Evolutionary conservation across 2,797 vertebrate species (phyloP), one percentile per base, ranked within the genome.

Genomic region (Lagocephalus sceleratus): DNA sequence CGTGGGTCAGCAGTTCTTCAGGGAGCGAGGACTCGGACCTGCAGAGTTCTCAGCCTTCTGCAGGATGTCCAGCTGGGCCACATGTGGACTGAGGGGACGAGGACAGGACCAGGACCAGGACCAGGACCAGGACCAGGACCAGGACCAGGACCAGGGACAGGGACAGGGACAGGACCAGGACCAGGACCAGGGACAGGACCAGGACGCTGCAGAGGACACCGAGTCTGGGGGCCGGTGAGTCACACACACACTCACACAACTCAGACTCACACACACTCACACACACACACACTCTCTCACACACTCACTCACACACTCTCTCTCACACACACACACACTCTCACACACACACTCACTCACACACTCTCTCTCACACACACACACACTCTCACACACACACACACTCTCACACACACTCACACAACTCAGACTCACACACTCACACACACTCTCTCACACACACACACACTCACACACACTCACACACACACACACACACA

Each of bases 41-140:
- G 44, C 39, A 0, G 94, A 99, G 79, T 99, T 99, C 58, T 73
- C 88, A 4, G 92, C 92, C 47, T 95, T 96, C 83, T 93, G 94
- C 73, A 92, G 96, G 61, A 95, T 99, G 95, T 95, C 94, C 57
- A 98, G 97, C 69, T 99, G 97, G 97, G 97, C 96, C 3, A 99
- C 96, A 0, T 99, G 96, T 76, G 94, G 95, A 29, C 82, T 91
- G 85, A 82, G 66, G 73, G 83, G 69, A 43, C 23, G 2, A 32
- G 59, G 54, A n/a, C 78, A n/a, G 14, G 14, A 41, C 16, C n/a
- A n/a, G 40, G 16, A 6, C 76, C 71, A 0, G 60, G 55, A 17
- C 78, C 17, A 19, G 1, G 42, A 11, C 2, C 10, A 32, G 29
- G 29, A 32, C 29, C 11, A 20, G 17, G 6, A 43, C 17, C 17